Evolutionary conservation across 2,888 invertebrate species (phyloP).

Genomic region (Cecidostiba fungosa): DNA sequence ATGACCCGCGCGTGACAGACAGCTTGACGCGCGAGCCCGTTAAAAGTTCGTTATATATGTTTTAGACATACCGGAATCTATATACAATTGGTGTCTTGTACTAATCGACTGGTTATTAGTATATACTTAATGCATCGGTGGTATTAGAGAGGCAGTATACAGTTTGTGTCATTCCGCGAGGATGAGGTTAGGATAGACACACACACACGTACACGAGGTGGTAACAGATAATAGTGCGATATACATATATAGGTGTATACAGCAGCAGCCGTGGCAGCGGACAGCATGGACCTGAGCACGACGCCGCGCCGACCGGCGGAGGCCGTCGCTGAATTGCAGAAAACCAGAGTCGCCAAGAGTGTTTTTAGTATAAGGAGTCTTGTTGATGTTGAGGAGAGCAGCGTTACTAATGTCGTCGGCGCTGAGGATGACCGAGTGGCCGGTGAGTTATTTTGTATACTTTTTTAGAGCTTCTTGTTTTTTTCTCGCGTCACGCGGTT

Average conservation of each 20-base stretch:
- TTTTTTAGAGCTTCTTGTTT: not conserved
- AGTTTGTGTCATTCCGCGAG: not conserved
- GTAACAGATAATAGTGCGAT: too few species aligned
- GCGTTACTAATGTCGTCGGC: not conserved
- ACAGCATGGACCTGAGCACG: conserved; percentile 81
- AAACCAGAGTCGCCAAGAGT: conserved; percentile 83
- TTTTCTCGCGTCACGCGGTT: not conserved
- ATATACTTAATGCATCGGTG: not conserved
- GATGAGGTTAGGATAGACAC: conserved; percentile 1
- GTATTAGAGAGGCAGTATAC: not conserved
- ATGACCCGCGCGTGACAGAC: not conserved
- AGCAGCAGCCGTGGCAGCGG: not conserved
- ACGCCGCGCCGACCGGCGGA: conserved; percentile 78
- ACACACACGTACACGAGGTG: not conserved
- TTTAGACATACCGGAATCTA: not conserved
- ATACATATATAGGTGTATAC: not conserved
- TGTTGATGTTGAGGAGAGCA: conserved; percentile 80
- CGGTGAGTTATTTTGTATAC: conserved; percentile 70
- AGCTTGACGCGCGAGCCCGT: not conserved
- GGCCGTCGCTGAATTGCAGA: conserved; percentile 78
- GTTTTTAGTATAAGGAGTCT: conserved; percentile 84
- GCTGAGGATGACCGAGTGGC: conserved; percentile 53
- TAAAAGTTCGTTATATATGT: not conserved
- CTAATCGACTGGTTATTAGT: too few species aligned
- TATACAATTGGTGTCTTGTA: too few species aligned